Percentiles rank a stretch among this genome's conserved stretches.
phyloP scores from a whole-genome alignment of 2,888 invertebrate genomes.

The Tetragonisca angustula region DNA sequence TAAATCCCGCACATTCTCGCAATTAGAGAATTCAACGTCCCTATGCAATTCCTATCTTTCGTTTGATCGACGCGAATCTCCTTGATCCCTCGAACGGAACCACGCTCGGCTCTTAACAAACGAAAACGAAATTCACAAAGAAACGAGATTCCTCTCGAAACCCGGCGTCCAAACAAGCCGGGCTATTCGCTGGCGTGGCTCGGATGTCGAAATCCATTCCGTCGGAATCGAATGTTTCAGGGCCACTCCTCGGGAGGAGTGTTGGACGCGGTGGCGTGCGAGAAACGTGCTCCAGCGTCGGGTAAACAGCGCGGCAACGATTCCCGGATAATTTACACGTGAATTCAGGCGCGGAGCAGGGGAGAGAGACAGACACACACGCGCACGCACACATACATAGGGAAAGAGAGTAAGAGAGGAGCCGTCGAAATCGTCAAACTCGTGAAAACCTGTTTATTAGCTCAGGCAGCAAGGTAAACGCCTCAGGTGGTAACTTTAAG shows the following conservation, averaged over 20 bases:
- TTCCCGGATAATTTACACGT: slow-evolving; percentile 53
- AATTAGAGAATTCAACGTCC: not conserved
- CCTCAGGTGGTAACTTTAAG: slow-evolving; percentile 60
- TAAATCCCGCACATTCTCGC: not conserved
- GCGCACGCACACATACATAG: too few relatives aligned
- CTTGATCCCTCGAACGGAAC: too few relatives aligned
- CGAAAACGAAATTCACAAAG: not conserved
- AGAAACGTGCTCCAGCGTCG: slow-evolving; percentile 23
- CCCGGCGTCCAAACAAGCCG: not conserved
- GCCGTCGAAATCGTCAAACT: slow-evolving; percentile 54
- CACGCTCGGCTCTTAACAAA: not conserved
- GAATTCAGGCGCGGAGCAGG: slow-evolving; percentile 2
- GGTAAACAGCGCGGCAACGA: slow-evolving; percentile 49
- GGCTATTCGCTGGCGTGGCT: not conserved
- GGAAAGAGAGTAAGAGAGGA: too few relatives aligned
- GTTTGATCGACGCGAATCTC: not conserved
- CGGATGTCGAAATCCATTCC: slow-evolving; percentile 13
- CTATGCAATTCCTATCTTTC: not conserved
- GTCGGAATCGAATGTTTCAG: not conserved
- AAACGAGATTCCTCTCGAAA: not conserved
- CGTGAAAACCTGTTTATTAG: slow-evolving; percentile 52
- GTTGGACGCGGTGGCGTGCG: not conserved
- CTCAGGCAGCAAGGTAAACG: slow-evolving; percentile 58
- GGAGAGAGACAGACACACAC: too few relatives aligned
- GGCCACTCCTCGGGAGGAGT: not conserved